These are phyloP conservation scores for Quiscalus mexicanus DNA, from an alignment of 2,113 vertebrate genomes.

Conservation along the genomic window DNA sequence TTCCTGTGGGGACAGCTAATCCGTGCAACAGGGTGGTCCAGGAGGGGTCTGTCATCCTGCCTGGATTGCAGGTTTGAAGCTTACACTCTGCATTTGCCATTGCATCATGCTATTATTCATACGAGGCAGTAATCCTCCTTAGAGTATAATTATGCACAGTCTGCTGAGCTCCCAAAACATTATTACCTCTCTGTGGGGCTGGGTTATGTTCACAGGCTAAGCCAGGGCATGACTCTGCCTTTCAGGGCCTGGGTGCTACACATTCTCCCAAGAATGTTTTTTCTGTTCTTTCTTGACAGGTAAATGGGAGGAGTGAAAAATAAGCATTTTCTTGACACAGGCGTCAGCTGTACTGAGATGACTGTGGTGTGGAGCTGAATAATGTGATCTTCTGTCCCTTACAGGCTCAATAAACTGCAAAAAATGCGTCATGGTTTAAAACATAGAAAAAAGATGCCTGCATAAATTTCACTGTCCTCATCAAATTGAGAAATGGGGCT, in stretches of 20 bases:
- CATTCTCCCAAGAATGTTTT: neutral
- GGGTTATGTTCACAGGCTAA: neutral
- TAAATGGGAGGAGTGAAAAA: neutral
- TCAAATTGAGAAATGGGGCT: neutral
- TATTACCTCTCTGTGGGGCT: neutral
- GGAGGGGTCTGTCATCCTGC: neutral
- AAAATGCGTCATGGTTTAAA: neutral
- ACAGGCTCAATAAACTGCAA: neutral
- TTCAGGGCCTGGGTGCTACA: neutral
- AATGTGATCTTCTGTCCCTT: neutral
- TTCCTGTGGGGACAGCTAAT: neutral
- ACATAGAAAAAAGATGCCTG: neutral
- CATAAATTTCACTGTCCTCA: neutral
- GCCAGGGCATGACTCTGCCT: neutral
- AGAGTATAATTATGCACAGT: constrained; percentile 38
- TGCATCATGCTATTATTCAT: constrained; percentile 25
- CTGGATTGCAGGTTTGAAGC: neutral
- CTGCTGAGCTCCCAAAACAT: constrained; percentile 30
- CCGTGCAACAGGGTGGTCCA: neutral
- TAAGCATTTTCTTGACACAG: neutral
- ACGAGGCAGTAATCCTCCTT: constrained; percentile 19
- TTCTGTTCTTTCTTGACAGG: neutral
- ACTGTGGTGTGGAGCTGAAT: neutral
- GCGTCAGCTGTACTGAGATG: neutral
- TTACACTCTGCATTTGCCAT: neutral